These are phyloP conservation scores for Oreochromis niloticus DNA, from an alignment of 2,113 vertebrate species.

Conservation along the genomic window DNA sequence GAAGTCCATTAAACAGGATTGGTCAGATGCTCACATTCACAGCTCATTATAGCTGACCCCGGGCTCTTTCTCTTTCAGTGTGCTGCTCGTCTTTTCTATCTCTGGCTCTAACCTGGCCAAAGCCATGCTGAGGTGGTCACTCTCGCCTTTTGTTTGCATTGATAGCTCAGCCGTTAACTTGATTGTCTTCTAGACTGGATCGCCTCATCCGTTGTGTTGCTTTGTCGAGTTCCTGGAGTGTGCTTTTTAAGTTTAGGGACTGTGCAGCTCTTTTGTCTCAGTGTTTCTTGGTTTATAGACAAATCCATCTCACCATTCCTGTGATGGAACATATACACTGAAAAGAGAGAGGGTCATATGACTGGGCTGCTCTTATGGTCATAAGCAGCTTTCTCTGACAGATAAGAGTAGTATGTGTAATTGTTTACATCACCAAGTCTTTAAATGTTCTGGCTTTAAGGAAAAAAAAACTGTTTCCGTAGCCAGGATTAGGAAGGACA, in stretches of 20 bases:
- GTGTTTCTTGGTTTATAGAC: conserved; percentile 12
- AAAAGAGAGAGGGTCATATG: not conserved
- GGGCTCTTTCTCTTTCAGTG: conserved; percentile 56
- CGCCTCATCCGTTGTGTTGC: conserved; percentile 48
- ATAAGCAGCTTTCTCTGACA: not conserved
- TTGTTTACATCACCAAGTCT: not conserved
- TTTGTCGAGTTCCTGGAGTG: conserved; percentile 42
- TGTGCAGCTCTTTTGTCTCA: conserved; percentile 28
- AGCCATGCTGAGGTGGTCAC: conserved; percentile 73
- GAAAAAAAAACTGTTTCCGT: not conserved
- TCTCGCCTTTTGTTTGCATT: conserved; percentile 77
- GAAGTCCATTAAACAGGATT: conserved; percentile 94
- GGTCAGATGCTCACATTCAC: conserved; percentile 82
- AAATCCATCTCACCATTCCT: not conserved
- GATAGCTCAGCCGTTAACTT: conserved; percentile 48
- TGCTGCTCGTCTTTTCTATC: conserved; percentile 58
- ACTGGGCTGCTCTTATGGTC: not conserved
- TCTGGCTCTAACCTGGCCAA: conserved; percentile 38
- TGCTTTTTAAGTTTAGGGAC: conserved; percentile 38
- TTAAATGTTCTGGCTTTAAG: not conserved
- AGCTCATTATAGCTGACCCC: conserved; percentile 82
- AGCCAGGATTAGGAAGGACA: not conserved
- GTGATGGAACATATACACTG: not conserved
- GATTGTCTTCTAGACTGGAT: conserved; percentile 64
- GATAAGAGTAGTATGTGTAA: not conserved